Evolutionary conservation across 2,888 invertebrate genomes (phyloP), one percentile per base, ranked within the genome.

Genomic region (Epistrophella euchroma): DNA sequence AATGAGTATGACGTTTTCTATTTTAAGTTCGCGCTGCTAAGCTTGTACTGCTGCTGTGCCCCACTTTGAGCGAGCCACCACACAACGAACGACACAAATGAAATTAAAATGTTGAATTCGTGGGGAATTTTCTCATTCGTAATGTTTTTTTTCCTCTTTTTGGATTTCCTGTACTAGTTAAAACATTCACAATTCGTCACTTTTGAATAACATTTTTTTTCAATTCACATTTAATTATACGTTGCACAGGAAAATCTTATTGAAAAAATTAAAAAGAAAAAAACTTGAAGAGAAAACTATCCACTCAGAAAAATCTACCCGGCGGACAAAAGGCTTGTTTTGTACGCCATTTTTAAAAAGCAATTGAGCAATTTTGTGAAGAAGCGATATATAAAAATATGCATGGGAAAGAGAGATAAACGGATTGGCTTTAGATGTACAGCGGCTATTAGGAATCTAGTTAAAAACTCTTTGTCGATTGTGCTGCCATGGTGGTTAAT

Each of bases 261-360:
- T 86, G 74, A 82, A 86, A 86, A 73, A 71, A 64, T 75, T 66
- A 47, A 76, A 77, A 82, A 84, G 75, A 76, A 75, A 77, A 77
- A 87, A 77, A 80, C 66, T 72, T 64, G 77, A 78, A 73, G 72
- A 83, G 71, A 81, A 80, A 83, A 77, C 76, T 85, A 82, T 80
- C 58, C 80, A 78, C 83, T 81, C 71, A 74, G 70, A 81, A 64
- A 28, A 45, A 85, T 83, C 88, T 85, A 80, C 83, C 94, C 94
- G 94, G 94, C 94, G 93, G 94, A 94, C 94, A 93, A 94, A 94
- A 94, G 93, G 94, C 93, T 94, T 94, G 93, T 93, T 94, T 93
- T 93, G 93, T 93, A 94, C 94, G 94, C 94, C 94, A 94, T 94
- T 93, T 94, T 66, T 94, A 93, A 93, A 94, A 94, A 93, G 93